phyloP scores from a whole-genome alignment of 1,140 invertebrate genomes.

The Antheraea mylitta region DNA sequence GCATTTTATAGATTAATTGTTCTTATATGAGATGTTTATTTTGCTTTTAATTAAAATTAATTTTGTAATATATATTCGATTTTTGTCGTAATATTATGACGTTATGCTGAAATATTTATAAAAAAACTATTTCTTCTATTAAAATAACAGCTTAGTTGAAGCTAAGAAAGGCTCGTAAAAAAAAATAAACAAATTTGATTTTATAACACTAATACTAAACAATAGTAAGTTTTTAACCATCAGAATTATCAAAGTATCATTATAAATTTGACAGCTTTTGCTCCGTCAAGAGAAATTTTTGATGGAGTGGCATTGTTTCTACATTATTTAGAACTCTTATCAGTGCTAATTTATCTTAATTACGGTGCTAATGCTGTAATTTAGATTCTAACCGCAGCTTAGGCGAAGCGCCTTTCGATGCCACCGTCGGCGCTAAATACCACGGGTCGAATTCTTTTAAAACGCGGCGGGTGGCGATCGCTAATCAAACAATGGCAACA shows the following conservation, averaged over 20 bases:
- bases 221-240: background rate
- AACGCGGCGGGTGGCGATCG: conserved; percentile 49
- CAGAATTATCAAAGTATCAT: background rate
- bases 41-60: too few relatives aligned
- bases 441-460: conserved; percentile 46
- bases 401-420: conserved; percentile 60
- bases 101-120: too few relatives aligned
- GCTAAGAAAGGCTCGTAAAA: too few relatives aligned
- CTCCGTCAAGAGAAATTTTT: conserved; percentile 7
- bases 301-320: conserved; percentile 43
- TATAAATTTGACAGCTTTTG: background rate
- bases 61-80: too few relatives aligned
- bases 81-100: too few relatives aligned
- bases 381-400: conserved; percentile 62
- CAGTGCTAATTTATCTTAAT: conserved; percentile 74
- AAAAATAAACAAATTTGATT: too few relatives aligned
- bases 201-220: background rate
- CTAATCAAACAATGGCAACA: conserved; percentile 66
- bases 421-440: conserved; percentile 70
- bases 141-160: too few relatives aligned
- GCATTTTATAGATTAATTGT: background rate
- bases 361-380: conserved; percentile 65
- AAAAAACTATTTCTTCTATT: too few relatives aligned
- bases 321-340: conserved; percentile 65
- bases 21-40: background rate